Evolutionary conservation across 2,888 invertebrate genomes (phyloP), one percentile per base, ranked within the genome.

Genomic region (Coelopa pilipes): DNA sequence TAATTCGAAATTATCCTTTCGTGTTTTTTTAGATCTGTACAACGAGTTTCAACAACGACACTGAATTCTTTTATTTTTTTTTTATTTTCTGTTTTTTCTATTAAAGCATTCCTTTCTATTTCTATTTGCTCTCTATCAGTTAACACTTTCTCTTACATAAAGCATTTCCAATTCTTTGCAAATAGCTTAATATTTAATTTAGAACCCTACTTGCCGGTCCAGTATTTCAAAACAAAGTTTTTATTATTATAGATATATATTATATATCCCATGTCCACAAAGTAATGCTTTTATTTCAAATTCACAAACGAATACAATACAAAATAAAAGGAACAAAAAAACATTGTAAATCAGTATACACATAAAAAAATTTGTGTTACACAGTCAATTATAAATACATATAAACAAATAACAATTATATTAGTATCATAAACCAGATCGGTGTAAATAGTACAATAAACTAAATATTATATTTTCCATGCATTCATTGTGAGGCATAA

Each of bases 131-230:
- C 34, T 34, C 34, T 34, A 34, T 4, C 53, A 49, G 49, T 49
- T 49, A 11, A 49, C n/a, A n/a, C n/a, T 59, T 60, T 60, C 34
- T 60, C 24, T 12, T 34, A 15, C 34, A 60, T 13, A 10, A 49
- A 10, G 21, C 21, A 21, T 60, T 66, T 66, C 49, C 19, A 46
- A 65, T 66, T 21, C 50, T 49, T 24, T 45, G 24, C 10, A 19
- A 65, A 34, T 15, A 53, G 10, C n/a, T 55, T 9, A 17, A 59
- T 21, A 59, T 10, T 59, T 1, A 59, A 59, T 65, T 63, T 66
- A 71, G 55, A 55, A 74, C 74, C 47, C 67, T 80, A 81, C 82
- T 84, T 84, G 82, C 85, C 84, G 80, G 80, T 82, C 82, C 84
- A 84, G 84, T 84, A 84, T 84, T 84, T 74, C 62, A 75, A 74